Base-by-base conservation (phyloP, 2,888 invertebrate species). In the Melikaiella ostensackeni region DNA sequence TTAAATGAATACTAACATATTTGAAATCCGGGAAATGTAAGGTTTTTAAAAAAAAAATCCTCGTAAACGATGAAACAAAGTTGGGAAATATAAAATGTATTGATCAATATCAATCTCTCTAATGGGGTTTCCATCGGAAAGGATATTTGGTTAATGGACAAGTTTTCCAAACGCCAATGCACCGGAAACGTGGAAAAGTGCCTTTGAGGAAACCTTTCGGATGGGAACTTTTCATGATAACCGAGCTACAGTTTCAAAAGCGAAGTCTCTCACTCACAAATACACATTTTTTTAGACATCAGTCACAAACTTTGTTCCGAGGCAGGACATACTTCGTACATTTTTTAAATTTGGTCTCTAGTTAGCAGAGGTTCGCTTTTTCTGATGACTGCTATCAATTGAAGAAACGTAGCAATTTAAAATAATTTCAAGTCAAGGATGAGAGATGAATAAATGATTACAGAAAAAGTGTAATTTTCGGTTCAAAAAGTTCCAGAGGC, bases 111-210 rank as follows among this genome's bases (percentile, higher is more conserved):
- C 70, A 70, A 46, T 70, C 70, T 50, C 70, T 27, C 70, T 70
- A 70, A 70, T 70, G 70, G 70, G n/a, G 30, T 70, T 66, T 70
- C 70, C 27, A 50, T n/a, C 70, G 46, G 19, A 50, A 46, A 70
- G 33, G 70, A 66, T 70, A 70, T 70, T 70, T 70, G 70, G 70
- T 70, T 70, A 70, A 70, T 70, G 70, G 70, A 70, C 70, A 70
- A 70, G 70, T 70, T 70, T 50, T n/a, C 70, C 30, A 70, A 70
- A 70, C 50, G 50, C 46, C 27, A 30, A 70, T 70, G 30, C 46
- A 46, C 30, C 50, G 27, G 70, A 70, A 70, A 70, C 46, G 50
- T 30, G 50, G n/a, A 70, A 70, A 70, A 70, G 46, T 70, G n/a
- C 70, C 70, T 70, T 70, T 70, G 70, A 70, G 30, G 33, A n/a